Percentiles rank a stretch among this genome's conserved stretches.
Evolutionary conservation across 2,888 invertebrate genomes (phyloP).

Genomic region (Spatulosminthurus flaviceps): DNA sequence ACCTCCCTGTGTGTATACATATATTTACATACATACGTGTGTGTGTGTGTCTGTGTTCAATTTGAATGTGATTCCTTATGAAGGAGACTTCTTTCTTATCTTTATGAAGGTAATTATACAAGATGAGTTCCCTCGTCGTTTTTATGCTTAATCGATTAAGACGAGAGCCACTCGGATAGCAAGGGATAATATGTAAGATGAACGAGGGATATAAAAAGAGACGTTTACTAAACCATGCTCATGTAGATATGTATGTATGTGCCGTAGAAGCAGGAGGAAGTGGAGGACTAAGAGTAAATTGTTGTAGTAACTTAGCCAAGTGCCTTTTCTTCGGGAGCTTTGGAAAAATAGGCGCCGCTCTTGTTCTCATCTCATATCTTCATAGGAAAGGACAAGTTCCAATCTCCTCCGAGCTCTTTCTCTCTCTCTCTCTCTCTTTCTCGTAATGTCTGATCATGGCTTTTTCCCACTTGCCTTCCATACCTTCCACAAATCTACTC

Average conservation of each 20-base stretch:
- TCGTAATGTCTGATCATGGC: neutral
- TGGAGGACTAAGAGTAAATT: too few relatives aligned
- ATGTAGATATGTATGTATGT: too few relatives aligned
- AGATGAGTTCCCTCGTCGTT: conserved; percentile 56
- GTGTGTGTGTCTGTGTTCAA: conserved; percentile 11
- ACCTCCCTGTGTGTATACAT: too few relatives aligned
- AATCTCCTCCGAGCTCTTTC: conserved; percentile 14
- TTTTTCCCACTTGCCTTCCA: neutral
- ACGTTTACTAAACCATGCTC: too few relatives aligned
- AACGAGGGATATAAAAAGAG: too few relatives aligned
- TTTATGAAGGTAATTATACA: conserved; percentile 58
- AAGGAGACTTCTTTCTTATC: conserved; percentile 55
- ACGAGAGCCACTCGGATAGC: conserved; percentile 41
- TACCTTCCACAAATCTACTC: neutral
- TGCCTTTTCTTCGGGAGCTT: neutral
- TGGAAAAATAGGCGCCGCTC: conserved; percentile 33
- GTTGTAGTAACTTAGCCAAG: too few relatives aligned
- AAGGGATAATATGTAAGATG: conserved; percentile 8
- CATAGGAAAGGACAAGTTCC: conserved; percentile 16
- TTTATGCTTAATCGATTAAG: conserved; percentile 58
- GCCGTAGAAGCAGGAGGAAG: too few relatives aligned
- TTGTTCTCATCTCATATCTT: conserved; percentile 7
- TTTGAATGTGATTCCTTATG: conserved; percentile 49
- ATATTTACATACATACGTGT: too few relatives aligned
- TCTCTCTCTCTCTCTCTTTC: neutral